Evolutionary conservation across 2,888 invertebrate genomes (phyloP), one percentile per base, ranked within the genome.

Genomic region (Tachystola acroxantha): DNA sequence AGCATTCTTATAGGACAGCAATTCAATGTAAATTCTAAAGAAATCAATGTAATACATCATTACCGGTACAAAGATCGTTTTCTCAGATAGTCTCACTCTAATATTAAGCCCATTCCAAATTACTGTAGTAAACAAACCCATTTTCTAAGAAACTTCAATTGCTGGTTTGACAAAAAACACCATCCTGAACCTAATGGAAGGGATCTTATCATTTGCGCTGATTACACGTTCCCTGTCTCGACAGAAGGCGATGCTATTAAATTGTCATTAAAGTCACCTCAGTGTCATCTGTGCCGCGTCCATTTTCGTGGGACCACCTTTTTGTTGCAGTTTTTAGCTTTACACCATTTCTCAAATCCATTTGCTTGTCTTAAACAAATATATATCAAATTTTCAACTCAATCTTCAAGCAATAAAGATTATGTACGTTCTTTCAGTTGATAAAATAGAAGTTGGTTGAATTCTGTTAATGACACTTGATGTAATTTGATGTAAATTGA

Each of bases 401-500:
- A 72, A 70, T 58, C 34, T 29, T 42, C 7, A 29, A 33, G 51
- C 24, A 45, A 45, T 53, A 71, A 57, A 52, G 62, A 42, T 35
- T 39, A 30, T 48, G 52, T 54, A 49, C 39, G 41, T 31, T 37
- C 37, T 49, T 53, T 42, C 42, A 32, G 26, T 14, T 29, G 34
- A 50, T 36, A 54, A 50, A 49, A 13, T 49, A 50, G 48, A 67
- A 58, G 51, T 64, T 67, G 57, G 63, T 69, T 48, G 55, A 44
- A 57, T 63, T 72, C 63, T 59, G 71, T 78, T 86, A 85, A 84
- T 82, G 82, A 80, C 76, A 74, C 64, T 74, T 62, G 63, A 64
- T 69, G 75, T 82, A 82, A 81, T 84, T 81, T 75, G 76, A 79
- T 76, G 78, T 81, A 80, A 84, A 82, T 81, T 82, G 78, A 78